A percentile compares a stretch with the other conserved stretches of the same genome.
These are phyloP conservation scores for Cherax quadricarinatus DNA, from an alignment of 1,140 invertebrate genomes.

Conservation along the genomic window DNA sequence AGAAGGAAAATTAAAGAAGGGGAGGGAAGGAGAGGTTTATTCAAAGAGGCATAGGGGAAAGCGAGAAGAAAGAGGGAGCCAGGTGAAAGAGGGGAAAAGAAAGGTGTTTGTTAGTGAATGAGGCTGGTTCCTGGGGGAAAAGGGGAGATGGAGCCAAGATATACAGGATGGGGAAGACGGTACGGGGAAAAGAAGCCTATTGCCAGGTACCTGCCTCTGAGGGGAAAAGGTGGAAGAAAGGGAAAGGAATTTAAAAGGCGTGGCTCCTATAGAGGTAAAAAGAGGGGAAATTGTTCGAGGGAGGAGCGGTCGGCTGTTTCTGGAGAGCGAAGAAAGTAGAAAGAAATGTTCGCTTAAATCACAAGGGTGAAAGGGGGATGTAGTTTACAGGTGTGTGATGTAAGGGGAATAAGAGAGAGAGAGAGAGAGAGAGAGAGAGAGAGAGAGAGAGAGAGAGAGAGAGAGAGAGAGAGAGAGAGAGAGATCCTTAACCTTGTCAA, in stretches of 20 bases:
- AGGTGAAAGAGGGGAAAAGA: constrained; percentile 10
- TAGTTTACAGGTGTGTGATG: no score
- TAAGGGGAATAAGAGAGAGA: background rate
- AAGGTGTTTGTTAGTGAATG: background rate
- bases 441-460: background rate
- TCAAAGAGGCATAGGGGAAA: no score
- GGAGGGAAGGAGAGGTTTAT: no score
- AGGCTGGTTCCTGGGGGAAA: no score
- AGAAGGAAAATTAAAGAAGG: no score
- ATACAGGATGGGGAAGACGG: no score
- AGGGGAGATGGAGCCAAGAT: background rate
- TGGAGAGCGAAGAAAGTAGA: background rate
- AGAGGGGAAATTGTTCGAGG: background rate
- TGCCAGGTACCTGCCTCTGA: no score
- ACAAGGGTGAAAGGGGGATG: no score
- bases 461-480: background rate
- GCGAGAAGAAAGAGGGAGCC: background rate
- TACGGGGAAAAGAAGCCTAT: no score
- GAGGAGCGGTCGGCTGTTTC: background rate
- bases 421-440: background rate
- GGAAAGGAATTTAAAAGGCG: background rate
- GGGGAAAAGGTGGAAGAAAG: no score
- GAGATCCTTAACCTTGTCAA: no score
- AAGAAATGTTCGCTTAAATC: no score
- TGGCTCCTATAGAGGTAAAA: background rate